A percentile compares a stretch with the other conserved stretches of the same genome.
Evolutionary conservation across 2,797 vertebrate species (phyloP).

Genomic region (Xiphorhynchus erythropygius): DNA sequence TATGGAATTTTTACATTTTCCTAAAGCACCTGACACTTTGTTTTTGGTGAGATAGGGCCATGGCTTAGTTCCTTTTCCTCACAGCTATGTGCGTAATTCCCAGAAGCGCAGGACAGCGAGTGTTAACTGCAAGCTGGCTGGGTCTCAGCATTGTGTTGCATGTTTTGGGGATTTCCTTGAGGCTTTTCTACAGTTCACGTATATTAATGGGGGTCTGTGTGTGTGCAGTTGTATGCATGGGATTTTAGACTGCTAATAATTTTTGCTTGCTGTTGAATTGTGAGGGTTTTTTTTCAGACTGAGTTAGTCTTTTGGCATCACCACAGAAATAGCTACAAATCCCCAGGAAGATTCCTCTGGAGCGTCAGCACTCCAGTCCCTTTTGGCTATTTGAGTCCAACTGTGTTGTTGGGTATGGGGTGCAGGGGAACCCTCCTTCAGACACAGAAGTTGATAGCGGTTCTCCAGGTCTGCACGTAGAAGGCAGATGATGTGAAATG

Average conservation of each 20-base stretch:
- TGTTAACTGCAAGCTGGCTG: background rate
- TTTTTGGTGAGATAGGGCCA: background rate
- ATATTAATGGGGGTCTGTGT: background rate
- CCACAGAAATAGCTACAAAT: background rate
- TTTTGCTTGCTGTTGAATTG: background rate
- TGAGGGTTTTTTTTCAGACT: background rate
- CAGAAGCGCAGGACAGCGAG: background rate
- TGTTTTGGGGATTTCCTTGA: background rate
- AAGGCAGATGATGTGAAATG: background rate
- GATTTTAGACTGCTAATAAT: background rate
- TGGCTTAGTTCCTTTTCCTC: background rate
- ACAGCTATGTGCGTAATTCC: background rate
- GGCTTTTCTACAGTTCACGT: background rate
- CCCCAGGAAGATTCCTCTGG: background rate
- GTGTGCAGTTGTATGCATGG: background rate
- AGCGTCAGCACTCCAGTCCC: background rate
- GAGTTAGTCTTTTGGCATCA: background rate
- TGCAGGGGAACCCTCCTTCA: background rate
- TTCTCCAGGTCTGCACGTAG: background rate
- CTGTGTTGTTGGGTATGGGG: background rate
- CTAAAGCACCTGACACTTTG: background rate
- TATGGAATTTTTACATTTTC: background rate
- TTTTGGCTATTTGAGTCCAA: background rate
- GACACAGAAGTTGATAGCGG: background rate
- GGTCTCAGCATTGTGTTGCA: background rate